Percentiles rank a stretch among this genome's conserved stretches.
Evolutionary conservation across 1,140 invertebrate species (phyloP).

Genomic region (Andrena cerasifolii): DNA sequence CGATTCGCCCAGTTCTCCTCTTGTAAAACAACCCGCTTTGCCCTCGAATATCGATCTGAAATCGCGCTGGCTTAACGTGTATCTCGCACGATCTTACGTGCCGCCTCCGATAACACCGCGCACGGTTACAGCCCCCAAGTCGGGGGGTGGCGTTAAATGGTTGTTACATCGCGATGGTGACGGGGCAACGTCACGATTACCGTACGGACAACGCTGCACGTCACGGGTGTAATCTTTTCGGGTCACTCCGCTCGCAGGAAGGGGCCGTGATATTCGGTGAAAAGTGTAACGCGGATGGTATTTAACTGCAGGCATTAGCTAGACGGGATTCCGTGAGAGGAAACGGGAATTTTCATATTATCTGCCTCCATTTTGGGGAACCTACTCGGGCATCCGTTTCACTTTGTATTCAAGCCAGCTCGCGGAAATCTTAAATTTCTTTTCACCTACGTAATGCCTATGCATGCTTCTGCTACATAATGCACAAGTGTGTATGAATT

Average conservation of each 20-base stretch:
- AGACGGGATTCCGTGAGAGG: not conserved
- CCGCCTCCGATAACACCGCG: not conserved
- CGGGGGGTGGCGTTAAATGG: not conserved
- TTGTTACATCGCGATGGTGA: not conserved
- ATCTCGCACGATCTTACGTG: constrained; percentile 13
- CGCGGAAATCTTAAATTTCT: not conserved
- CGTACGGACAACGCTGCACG: not conserved
- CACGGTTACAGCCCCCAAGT: not conserved
- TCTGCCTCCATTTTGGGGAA: not conserved
- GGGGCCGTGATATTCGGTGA: not conserved
- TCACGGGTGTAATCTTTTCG: not conserved
- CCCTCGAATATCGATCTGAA: constrained; percentile 11
- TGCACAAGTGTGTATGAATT: constrained; percentile 2
- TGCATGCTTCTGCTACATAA: not conserved
- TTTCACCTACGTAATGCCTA: not conserved
- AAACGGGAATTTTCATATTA: constrained; percentile 21
- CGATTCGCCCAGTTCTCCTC: not conserved
- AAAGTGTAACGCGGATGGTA: not conserved
- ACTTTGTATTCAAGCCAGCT: not conserved
- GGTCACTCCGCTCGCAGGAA: not conserved
- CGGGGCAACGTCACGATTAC: not conserved
- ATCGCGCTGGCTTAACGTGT: constrained; percentile 13
- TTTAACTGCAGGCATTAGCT: not conserved
- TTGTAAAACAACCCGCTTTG: not conserved
- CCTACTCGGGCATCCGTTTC: not conserved